Evolutionary conservation across 1,140 invertebrate species (phyloP), one percentile per base, ranked within the genome.

Genomic region (Vanessa tameamea): DNA sequence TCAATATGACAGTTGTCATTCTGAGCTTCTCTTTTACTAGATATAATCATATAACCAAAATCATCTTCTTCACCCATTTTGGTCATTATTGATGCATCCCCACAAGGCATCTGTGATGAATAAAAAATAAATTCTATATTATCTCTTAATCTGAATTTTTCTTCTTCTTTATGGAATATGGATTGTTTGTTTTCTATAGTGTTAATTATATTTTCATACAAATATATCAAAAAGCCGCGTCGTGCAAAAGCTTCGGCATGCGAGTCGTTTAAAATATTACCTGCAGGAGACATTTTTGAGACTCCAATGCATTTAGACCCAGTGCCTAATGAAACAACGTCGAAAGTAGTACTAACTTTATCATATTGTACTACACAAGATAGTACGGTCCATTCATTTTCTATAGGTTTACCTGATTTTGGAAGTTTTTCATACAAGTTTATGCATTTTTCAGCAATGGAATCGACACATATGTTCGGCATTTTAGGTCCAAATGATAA

Each of bases 301-400:
- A 94, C 92, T 16, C 97, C 97, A 75, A 99, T 94, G 92, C 98
- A 99, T 93, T 98, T 99, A 5, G 98, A 97, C 1, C 98, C 98
- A 14, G 97, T 98, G 13, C 96, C 97, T 69, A 99, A 88, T 12
- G 97, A 94, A 23, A 98, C 94, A 11, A 98, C 94, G 85, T 95
- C 92, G 51, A 95, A 86, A 47, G 81, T 80, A 20, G 85, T 71
- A 20, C 72, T 80, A 53, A 65, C 70, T 64, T 77, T 82, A 75
- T 95, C 88, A 84, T 94, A 91, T 82, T 95, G 82, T 14, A 98
- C 91, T 73, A 98, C 93, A 72, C 95, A 95, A 13, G 97, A 95
- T 48, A 98, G 84, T 23, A 97, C 94, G 14, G 97, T 98, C 97
- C 97, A 99, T 90, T 98, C 96, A 80, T 96, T 95, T 69, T 93